A percentile compares a stretch with the other conserved stretches of the same genome.
Evolutionary conservation across 2,797 vertebrate genomes (phyloP).

Genomic region (Fundulus diaphanus): DNA sequence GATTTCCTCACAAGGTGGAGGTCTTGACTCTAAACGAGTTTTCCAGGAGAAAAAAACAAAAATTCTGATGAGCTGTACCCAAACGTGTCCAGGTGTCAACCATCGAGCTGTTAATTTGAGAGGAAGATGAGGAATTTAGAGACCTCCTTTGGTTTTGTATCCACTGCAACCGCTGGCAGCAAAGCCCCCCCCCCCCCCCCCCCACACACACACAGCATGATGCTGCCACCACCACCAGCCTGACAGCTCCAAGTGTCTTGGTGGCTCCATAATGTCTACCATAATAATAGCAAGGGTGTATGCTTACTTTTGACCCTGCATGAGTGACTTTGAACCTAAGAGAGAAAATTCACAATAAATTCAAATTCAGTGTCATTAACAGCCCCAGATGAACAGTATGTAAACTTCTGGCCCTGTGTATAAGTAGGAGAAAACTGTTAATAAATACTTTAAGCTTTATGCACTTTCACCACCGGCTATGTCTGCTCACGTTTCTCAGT

Average conservation of each 20-base stretch:
- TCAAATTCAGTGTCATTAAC: not conserved
- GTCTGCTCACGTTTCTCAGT: constrained; percentile 28
- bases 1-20: no score
- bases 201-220: not conserved
- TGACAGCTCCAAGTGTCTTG: not conserved
- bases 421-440: constrained; percentile 27
- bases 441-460: constrained; percentile 18
- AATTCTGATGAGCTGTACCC: no score
- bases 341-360: not conserved
- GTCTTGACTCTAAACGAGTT: no score
- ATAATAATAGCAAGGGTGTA: not conserved
- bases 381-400: not conserved
- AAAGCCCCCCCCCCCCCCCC: no score
- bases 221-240: not conserved
- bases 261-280: not conserved
- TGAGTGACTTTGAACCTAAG: not conserved
- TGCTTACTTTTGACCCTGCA: not conserved
- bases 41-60: no score
- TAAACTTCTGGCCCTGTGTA: not conserved
- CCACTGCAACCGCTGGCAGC: not conserved
- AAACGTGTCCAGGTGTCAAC: no score
- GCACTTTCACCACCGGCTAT: constrained; percentile 47
- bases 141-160: no score
- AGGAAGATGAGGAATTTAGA: no score
- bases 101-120: no score